Base-by-base conservation (phyloP, 2,113 vertebrate genomes). In the Atlantisia rogersi region DNA sequence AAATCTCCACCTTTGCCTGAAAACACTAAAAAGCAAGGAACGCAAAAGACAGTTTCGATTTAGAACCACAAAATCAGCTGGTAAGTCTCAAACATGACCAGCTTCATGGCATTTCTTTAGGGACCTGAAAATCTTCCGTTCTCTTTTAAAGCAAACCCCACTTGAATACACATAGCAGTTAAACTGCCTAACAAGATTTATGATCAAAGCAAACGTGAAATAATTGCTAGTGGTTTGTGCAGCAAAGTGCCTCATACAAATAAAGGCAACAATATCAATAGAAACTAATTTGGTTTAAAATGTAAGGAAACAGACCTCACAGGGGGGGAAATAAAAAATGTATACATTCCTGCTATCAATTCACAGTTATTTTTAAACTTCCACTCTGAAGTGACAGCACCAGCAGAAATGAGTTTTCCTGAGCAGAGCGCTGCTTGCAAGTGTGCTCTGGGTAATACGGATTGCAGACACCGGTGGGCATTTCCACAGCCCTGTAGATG, bases 211-310 rank as follows among this genome's bases (percentile, higher is more conserved):
- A 84, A 87, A 94, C 0, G 16, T 90, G 56, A 95, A 94, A 84
- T 93, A 96, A 97, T 96, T 95, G 90, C 88, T 76, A 24, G 48
- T 88, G 53, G 65, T 91, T 94, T 92, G 90, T 86, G 73, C 31
- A 91, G 90, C 94, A 93, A 96, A 96, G 37, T 92, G 86, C 58
- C 48, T 96, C 37, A 62, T 40, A 82, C 60, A 95, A 93, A 93
- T 90, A 92, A 93, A 93, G 48, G 88, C 63, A 96, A 93, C 60
- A 86, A 76, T 95, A 94, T 96, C 90, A 97, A 79, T 62, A 96
- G 76, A 94, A 96, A 84, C 58, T 88, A 92, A 96, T 93, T 94
- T 92, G 60, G 80, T 79, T 86, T 62, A 73, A 96, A 95, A 89
- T 64, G 64, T 86, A 95, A 90, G 42, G 92, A 90, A 96, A 90